These are phyloP conservation scores for Lepidonotus clava DNA, from an alignment of 2,888 invertebrate genomes.

Conservation along the genomic window DNA sequence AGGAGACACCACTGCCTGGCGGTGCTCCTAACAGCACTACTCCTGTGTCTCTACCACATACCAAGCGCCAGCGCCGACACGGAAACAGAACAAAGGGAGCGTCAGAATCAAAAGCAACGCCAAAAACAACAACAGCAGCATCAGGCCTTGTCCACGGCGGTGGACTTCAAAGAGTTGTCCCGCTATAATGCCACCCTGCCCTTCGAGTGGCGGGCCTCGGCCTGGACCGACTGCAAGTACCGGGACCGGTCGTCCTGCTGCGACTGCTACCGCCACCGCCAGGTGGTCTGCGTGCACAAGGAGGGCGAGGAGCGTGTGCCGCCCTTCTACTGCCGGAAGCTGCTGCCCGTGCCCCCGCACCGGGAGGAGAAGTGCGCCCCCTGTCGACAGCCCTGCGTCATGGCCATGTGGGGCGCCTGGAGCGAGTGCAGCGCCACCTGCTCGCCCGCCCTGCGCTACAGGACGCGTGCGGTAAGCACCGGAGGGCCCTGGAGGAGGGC, in stretches of 20 bases:
- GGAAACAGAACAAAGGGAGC: too few species aligned
- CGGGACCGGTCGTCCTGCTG: constrained; percentile 50
- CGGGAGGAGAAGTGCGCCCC: constrained; percentile 53
- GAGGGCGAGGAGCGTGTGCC: constrained; percentile 10
- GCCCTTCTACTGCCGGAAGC: constrained; percentile 58
- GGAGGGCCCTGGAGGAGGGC: too few species aligned
- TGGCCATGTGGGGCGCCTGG: constrained; percentile 57
- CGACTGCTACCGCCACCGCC: constrained; percentile 45
- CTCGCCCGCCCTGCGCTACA: constrained; percentile 24
- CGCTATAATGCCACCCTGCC: constrained; percentile 42
- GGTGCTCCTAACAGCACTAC: too few species aligned
- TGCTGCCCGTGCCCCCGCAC: constrained; percentile 24
- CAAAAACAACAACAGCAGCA: too few species aligned
- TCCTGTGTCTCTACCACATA: too few species aligned
- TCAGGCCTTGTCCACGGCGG: too few species aligned
- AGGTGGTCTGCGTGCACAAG: constrained; percentile 30
- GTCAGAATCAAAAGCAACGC: too few species aligned
- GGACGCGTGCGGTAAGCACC: constrained; percentile 49
- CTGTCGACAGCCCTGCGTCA: constrained; percentile 60
- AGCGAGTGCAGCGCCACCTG: constrained; percentile 57
- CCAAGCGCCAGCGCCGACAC: too few species aligned
- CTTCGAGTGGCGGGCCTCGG: constrained; percentile 35
- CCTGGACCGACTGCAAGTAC: constrained; percentile 52
- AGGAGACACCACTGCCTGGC: too few species aligned
- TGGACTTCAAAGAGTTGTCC: constrained; percentile 3